Evolutionary conservation across 1,140 invertebrate genomes (phyloP).

Genomic region (Charaxes varanes): DNA sequence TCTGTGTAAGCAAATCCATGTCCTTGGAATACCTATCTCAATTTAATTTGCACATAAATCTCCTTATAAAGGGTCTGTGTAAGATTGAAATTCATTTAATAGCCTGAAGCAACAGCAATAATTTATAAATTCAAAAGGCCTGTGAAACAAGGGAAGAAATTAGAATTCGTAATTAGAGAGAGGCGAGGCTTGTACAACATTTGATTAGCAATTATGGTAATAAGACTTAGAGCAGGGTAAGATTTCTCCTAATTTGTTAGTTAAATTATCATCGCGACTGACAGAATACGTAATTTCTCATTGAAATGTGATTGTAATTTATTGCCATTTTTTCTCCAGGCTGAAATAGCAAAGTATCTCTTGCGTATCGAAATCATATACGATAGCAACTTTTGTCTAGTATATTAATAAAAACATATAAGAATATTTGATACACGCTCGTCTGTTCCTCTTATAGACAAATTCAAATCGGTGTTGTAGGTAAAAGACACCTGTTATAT

Average conservation of each 20-base stretch:
- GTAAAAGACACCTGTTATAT: too few species aligned
- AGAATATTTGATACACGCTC: too few species aligned
- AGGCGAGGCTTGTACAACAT: constrained; percentile 59
- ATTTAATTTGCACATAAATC: neutral
- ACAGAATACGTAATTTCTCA: constrained; percentile 43
- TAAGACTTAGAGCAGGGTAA: constrained; percentile 70
- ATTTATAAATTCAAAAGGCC: constrained; percentile 70
- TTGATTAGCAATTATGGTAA: constrained; percentile 74
- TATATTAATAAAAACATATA: too few species aligned
- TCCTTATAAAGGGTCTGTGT: neutral
- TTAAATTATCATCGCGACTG: constrained; percentile 63
- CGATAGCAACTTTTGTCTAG: too few species aligned
- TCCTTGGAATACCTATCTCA: too few species aligned
- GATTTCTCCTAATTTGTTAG: constrained; percentile 71
- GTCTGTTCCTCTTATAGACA: too few species aligned
- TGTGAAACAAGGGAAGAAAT: constrained; percentile 67
- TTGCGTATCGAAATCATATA: too few species aligned
- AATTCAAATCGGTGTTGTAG: too few species aligned
- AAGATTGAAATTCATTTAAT: constrained; percentile 52
- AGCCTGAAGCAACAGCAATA: constrained; percentile 50
- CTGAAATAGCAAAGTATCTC: too few species aligned
- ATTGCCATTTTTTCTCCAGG: neutral
- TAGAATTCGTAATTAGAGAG: constrained; percentile 71
- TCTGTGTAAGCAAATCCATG: too few species aligned
- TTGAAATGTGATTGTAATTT: constrained; percentile 27